Conservation (phyloP, 2,113 vertebrate species). For the Thalassoma bifasciatum region DNA sequence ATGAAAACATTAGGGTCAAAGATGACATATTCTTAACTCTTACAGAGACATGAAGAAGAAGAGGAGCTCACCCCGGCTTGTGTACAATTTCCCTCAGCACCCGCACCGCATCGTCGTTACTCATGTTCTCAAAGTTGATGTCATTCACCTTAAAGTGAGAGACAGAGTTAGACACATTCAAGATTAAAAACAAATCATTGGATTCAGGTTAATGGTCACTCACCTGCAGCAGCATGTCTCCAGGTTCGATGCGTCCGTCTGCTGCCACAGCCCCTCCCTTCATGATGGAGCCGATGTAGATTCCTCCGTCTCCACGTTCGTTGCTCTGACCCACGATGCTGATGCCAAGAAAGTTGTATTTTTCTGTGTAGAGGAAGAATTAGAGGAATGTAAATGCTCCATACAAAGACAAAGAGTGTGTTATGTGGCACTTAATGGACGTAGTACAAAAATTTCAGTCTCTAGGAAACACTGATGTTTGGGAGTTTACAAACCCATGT, state of each 20-base stretch:
- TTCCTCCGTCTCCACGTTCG: constrained; percentile 90
- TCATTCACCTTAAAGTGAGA: constrained; percentile 86
- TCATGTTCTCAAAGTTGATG: constrained; percentile 95
- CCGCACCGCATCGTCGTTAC: constrained; percentile 91
- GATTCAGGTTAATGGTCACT: not conserved
- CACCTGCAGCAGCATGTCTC: constrained; percentile 94
- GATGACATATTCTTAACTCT: not conserved
- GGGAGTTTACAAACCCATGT: constrained; percentile 87
- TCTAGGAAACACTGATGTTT: not conserved
- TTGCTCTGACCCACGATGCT: constrained; percentile 95
- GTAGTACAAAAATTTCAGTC: not conserved
- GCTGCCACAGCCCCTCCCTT: constrained; percentile 93
- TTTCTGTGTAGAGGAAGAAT: constrained; percentile 80
- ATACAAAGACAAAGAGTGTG: not conserved
- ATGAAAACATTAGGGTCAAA: not conserved
- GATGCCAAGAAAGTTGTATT: constrained; percentile 94
- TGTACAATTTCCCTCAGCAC: constrained; percentile 92
- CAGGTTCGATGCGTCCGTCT: constrained; percentile 91
- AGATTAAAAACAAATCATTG: not conserved
- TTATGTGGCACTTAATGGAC: not conserved
- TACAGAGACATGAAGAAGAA: not conserved
- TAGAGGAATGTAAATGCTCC: not conserved
- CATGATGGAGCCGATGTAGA: constrained; percentile 95
- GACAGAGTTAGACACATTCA: not conserved
- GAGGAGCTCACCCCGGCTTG: constrained; percentile 86